phyloP scores from a whole-genome alignment of 2,113 vertebrate species.

The Tinamus guttatus region DNA sequence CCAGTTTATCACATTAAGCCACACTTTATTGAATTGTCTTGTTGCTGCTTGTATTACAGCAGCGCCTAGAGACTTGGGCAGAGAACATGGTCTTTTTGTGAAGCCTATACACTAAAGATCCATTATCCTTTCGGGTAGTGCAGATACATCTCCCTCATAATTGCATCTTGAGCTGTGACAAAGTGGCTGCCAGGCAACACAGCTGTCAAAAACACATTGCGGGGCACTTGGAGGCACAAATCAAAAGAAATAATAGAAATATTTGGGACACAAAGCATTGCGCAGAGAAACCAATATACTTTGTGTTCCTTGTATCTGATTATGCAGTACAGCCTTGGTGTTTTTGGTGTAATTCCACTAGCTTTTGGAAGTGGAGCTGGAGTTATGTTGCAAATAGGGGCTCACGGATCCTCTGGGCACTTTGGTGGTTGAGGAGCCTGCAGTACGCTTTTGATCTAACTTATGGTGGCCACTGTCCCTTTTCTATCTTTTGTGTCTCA shows the following conservation, averaged over 20 bases:
- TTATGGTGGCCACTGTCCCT: neutral
- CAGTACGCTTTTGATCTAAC: neutral
- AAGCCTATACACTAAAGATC: neutral
- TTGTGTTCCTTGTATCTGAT: neutral
- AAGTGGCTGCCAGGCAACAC: slow-evolving; percentile 35
- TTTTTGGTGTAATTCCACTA: neutral
- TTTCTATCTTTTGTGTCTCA: neutral
- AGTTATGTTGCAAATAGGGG: fast-evolving
- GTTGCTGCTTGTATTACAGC: neutral
- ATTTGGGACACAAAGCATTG: neutral
- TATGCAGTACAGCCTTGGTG: neutral
- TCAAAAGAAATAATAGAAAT: neutral
- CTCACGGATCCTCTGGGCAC: neutral
- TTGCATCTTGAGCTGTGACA: slow-evolving; percentile 25
- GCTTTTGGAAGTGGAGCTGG: neutral
- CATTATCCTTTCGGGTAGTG: neutral
- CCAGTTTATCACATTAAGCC: neutral
- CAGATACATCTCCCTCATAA: slow-evolving; percentile 21
- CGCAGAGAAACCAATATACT: neutral
- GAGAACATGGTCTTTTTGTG: neutral
- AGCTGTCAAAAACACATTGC: slow-evolving; percentile 16
- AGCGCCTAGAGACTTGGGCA: neutral
- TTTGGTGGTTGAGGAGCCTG: neutral
- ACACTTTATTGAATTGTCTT: neutral
- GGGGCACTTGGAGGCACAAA: neutral